Conservation (phyloP, 2,113 vertebrate species). For the Crotalus horridus region DNA sequence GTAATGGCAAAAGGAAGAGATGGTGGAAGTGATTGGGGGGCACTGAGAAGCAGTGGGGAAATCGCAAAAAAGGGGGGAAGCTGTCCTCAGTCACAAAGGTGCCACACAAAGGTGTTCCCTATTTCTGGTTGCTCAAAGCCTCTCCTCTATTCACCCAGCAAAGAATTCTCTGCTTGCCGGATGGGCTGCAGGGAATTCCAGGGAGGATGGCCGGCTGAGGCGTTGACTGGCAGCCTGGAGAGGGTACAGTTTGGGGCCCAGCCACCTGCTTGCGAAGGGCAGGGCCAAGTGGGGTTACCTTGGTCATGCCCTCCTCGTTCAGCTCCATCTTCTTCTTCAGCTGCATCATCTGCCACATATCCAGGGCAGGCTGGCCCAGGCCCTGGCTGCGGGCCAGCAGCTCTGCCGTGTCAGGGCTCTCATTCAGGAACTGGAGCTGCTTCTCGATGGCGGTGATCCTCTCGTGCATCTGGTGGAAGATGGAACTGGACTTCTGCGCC, state of each 20-base stretch:
- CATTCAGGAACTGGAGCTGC: neutral
- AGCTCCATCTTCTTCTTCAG: constrained; percentile 59
- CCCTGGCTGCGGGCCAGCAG: constrained; percentile 36
- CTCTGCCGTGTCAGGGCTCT: neutral
- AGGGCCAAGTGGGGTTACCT: constrained; percentile 39
- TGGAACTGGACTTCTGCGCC: neutral
- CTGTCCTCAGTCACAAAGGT: neutral
- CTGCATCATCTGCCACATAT: constrained; percentile 55
- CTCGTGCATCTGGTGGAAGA: constrained; percentile 56
- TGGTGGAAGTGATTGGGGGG: neutral
- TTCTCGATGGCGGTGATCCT: constrained; percentile 26
- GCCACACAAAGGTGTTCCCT: neutral
- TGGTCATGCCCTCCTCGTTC: constrained; percentile 48
- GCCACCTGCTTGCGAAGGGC: neutral
- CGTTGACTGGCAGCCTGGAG: neutral
- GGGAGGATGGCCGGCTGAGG: neutral
- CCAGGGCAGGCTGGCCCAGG: neutral
- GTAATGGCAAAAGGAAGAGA: neutral
- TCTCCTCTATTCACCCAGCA: neutral
- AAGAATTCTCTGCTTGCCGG: neutral
- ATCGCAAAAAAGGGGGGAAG: neutral
- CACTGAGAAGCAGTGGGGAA: neutral
- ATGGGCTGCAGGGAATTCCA: neutral
- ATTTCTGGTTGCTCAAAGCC: neutral
- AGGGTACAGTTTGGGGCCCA: neutral